Percentiles rank a stretch among this genome's conserved stretches.
These are phyloP conservation scores for Neoitamus cyanurus DNA, from an alignment of 2,888 invertebrate species.

Conservation along the genomic window DNA sequence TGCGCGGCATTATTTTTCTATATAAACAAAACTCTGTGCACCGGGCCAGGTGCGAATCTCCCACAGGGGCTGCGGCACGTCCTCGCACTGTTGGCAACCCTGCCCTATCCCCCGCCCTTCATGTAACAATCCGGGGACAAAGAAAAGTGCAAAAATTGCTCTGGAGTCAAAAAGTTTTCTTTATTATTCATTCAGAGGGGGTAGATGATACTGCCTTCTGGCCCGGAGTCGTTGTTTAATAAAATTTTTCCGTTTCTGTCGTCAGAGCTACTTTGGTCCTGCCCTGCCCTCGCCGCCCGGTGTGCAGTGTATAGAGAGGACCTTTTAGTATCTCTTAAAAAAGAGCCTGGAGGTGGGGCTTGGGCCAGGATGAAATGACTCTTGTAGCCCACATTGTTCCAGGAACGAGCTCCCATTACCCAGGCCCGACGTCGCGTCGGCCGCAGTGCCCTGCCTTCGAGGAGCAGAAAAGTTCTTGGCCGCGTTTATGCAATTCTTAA, in stretches of 20 bases:
- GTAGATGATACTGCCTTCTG: conserved; percentile 2
- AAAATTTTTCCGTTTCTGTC: conserved; percentile 1
- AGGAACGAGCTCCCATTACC: background rate
- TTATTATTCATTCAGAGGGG: background rate
- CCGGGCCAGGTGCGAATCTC: conserved; percentile 30
- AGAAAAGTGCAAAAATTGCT: conserved; percentile 16
- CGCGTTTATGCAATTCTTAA: background rate
- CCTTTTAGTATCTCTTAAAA: background rate
- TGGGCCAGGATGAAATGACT: background rate
- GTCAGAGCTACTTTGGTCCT: background rate
- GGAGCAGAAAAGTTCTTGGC: background rate
- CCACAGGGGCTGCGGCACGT: background rate
- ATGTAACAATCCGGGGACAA: background rate
- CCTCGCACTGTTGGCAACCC: background rate
- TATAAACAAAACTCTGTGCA: conserved; percentile 7
- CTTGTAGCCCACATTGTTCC: background rate
- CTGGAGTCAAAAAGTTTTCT: conserved; percentile 21
- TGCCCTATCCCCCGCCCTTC: background rate
- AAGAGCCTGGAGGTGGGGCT: background rate
- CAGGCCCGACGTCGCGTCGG: background rate
- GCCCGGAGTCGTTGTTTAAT: conserved; percentile 20
- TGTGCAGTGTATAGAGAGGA: background rate
- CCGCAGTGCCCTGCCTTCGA: background rate
- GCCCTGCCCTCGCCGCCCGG: background rate
- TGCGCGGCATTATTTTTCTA: background rate